A percentile compares a stretch with the other conserved stretches of the same genome.
Evolutionary conservation across 2,797 vertebrate genomes (phyloP).

Genomic region (Bradypodion ventrale): DNA sequence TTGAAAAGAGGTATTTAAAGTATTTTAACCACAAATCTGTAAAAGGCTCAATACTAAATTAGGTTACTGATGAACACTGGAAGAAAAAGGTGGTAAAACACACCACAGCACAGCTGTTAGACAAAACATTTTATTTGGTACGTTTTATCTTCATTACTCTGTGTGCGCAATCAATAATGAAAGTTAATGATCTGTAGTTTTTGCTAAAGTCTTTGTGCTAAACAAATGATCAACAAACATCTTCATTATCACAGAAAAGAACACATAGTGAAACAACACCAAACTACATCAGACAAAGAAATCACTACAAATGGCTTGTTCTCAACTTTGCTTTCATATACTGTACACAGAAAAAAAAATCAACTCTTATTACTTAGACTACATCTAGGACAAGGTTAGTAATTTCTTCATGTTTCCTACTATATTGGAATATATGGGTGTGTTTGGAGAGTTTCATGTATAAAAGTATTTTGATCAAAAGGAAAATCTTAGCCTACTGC

Average conservation of each 20-base stretch:
- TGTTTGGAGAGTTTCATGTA: background rate
- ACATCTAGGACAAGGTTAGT: constrained; percentile 37
- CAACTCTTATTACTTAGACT: constrained; percentile 39
- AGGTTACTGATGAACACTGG: constrained; percentile 75
- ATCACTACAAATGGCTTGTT: constrained; percentile 49
- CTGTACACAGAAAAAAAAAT: constrained; percentile 17
- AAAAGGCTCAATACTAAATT: constrained; percentile 75
- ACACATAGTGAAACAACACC: constrained; percentile 63
- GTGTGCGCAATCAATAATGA: constrained; percentile 69
- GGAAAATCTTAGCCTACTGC: constrained; percentile 55
- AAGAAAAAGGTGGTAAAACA: constrained; percentile 79
- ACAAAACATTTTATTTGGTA: constrained; percentile 77
- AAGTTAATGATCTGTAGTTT: constrained; percentile 76
- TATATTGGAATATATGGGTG: constrained; percentile 17
- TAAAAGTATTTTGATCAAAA: constrained; percentile 45
- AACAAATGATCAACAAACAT: constrained; percentile 77
- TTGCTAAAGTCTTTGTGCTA: constrained; percentile 75
- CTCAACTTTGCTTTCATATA: constrained; percentile 44
- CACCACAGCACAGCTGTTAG: constrained; percentile 77
- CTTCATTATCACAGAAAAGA: constrained; percentile 67
- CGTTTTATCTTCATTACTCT: constrained; percentile 75
- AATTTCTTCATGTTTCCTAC: constrained; percentile 36
- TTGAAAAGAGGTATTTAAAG: constrained; percentile 77
- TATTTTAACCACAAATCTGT: constrained; percentile 76
- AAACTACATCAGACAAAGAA: constrained; percentile 67